Base-by-base conservation (phyloP, 1,140 invertebrate species). In the Trichonephila clavipes region DNA sequence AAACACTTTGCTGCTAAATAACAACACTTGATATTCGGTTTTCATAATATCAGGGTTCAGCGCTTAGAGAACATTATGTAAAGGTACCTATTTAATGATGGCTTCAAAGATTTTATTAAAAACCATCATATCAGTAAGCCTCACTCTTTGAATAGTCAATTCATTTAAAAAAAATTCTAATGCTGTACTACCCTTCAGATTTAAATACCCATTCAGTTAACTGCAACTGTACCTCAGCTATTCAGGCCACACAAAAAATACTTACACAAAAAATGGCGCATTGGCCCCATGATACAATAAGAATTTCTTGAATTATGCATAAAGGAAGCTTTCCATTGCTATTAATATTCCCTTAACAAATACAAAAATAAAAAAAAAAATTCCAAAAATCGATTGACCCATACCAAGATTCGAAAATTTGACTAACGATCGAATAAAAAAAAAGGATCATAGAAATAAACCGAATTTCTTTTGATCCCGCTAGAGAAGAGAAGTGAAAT, bases 301-400 rank as follows among this genome's bases (percentile, higher is more conserved):
- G 72, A 40, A 34, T 16, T 77, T 77, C 34, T 12, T 77, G 72
- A 77, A 77, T 77, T 77, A 77, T 77, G 72, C 72, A 77, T 77
- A 40, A 77, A 77, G 24, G 72, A 10, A 5, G 28, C 1, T 40
- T 12, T 77, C 72, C 28, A 40, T 77, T 40, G 28, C 72, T 77
- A 40, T 77, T 77, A 77, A 77, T 77, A 77, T 77, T 77, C 28
- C 72, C 34, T 77, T 40, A 40, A 34, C 24, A 77, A 16, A 40
- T 24, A 40, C 1, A 16, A 6, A 77, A 77, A 77, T 34, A 77
- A 77, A 16, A 34, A 16, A 34, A 40, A 40, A 34, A 34, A 77
- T 18, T 10, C 12, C 4, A 77, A 34, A 77, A 19, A 77, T 40
- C 28, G 28, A 40, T 34, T 3, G 16, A 40, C 28, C 72, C 34